Conservation (phyloP, 2,113 vertebrate genomes). For the Eretmodus cyanostictus region DNA sequence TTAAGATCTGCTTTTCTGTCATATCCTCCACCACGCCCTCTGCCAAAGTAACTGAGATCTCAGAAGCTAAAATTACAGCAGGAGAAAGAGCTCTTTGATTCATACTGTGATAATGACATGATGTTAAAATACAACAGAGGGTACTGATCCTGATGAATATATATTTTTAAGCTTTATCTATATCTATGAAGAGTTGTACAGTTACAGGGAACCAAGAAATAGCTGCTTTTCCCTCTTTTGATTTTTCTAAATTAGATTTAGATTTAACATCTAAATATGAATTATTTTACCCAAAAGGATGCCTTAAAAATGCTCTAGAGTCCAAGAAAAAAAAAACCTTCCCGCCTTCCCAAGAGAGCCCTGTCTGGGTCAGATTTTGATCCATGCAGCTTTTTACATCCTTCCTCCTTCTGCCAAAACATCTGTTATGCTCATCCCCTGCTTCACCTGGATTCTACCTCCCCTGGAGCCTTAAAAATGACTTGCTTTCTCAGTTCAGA, state of each 20-base stretch:
- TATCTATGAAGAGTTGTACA: neutral
- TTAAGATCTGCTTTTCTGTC: neutral
- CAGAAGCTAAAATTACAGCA: neutral
- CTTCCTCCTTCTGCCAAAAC: conserved; percentile 7
- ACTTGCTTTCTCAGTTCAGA: conserved; percentile 30
- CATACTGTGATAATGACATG: neutral
- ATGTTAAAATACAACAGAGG: neutral
- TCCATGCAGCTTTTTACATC: neutral
- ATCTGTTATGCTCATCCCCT: conserved; percentile 29
- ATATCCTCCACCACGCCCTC: neutral
- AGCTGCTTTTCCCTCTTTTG: neutral
- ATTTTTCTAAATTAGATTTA: neutral
- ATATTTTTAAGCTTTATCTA: neutral
- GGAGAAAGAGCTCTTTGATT: neutral
- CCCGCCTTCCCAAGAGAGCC: neutral
- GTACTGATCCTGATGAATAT: neutral
- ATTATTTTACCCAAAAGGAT: neutral
- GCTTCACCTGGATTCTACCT: conserved; percentile 29
- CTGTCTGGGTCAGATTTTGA: neutral
- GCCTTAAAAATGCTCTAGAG: neutral
- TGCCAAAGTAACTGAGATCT: neutral
- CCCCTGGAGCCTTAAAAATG: conserved; percentile 41
- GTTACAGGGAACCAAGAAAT: neutral
- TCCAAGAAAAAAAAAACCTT: neutral
- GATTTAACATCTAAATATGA: neutral